Evolutionary conservation across 2,888 invertebrate species (phyloP).

Genomic region (Cerceris ruficornis): DNA sequence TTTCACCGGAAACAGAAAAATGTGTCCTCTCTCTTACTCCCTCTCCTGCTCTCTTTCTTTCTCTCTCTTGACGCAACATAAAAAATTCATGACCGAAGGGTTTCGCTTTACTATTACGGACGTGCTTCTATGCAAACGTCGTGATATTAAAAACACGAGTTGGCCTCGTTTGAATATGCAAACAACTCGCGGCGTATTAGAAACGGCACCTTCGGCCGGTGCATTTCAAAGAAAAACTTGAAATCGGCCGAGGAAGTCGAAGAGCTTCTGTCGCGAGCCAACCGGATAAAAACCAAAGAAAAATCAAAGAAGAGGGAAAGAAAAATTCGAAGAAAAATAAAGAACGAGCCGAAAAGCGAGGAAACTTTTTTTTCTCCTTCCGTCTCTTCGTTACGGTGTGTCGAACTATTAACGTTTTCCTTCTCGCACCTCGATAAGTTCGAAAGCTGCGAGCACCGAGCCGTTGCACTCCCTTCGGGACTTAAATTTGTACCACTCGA

Average conservation of each 20-base stretch:
- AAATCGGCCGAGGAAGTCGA: too few relatives aligned
- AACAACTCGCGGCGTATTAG: too few relatives aligned
- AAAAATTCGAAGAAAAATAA: not conserved
- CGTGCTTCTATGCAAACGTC: not conserved
- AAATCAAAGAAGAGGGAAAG: too few relatives aligned
- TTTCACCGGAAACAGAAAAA: too few relatives aligned
- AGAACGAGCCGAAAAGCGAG: not conserved
- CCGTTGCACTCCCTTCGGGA: constrained; percentile 77
- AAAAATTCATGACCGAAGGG: not conserved
- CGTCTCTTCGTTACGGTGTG: not conserved
- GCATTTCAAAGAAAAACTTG: too few relatives aligned
- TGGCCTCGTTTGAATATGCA: not conserved
- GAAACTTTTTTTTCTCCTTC: not conserved
- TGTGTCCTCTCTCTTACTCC: too few relatives aligned
- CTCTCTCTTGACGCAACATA: not conserved
- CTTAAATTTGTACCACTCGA: constrained; percentile 81
- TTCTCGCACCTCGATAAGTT: constrained; percentile 81
- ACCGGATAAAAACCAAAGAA: too few relatives aligned
- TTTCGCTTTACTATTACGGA: not conserved
- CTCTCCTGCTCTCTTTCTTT: too few relatives aligned
- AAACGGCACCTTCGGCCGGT: too few relatives aligned
- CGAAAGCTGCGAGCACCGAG: constrained; percentile 82
- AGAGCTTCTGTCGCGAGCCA: too few relatives aligned
- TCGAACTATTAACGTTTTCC: constrained; percentile 54
- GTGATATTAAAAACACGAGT: not conserved